Evolutionary conservation across 2,113 vertebrate genomes (phyloP).

Genomic region (Hemiscyllium ocellatum): DNA sequence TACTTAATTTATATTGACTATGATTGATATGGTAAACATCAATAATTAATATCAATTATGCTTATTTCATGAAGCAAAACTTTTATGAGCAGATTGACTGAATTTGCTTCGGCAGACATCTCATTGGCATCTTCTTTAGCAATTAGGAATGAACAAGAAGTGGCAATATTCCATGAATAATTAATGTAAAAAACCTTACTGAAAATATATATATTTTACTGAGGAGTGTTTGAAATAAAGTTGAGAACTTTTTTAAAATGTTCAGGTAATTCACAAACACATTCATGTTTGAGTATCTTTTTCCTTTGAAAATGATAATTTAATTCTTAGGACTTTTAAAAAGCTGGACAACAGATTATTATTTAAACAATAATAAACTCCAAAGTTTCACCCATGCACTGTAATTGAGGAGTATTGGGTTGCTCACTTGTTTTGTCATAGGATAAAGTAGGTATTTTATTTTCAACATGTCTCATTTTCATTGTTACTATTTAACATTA

Average conservation of each 20-base stretch:
- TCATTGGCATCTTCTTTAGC: not conserved
- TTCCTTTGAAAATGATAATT: not conserved
- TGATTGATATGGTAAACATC: too few relatives aligned
- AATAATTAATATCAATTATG: too few relatives aligned
- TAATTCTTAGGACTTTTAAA: not conserved
- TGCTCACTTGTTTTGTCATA: not conserved
- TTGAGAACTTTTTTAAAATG: not conserved
- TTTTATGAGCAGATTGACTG: not conserved
- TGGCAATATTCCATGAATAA: not conserved
- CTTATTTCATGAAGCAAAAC: too few relatives aligned
- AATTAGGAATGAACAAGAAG: not conserved
- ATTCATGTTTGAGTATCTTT: not conserved
- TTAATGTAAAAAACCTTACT: not conserved
- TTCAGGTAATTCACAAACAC: not conserved
- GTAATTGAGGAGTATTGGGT: not conserved
- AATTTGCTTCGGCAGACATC: not conserved
- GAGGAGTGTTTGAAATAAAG: not conserved
- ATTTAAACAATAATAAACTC: not conserved
- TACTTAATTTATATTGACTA: too few relatives aligned
- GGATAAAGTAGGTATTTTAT: not conserved
- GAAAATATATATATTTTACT: not conserved
- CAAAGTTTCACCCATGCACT: not conserved
- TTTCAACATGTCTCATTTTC: not conserved
- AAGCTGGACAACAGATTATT: not conserved
- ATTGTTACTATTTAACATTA: not conserved